Evolutionary conservation across 2,797 vertebrate genomes (phyloP), one percentile per base, ranked within the genome.

Genomic region (Periparus ater): DNA sequence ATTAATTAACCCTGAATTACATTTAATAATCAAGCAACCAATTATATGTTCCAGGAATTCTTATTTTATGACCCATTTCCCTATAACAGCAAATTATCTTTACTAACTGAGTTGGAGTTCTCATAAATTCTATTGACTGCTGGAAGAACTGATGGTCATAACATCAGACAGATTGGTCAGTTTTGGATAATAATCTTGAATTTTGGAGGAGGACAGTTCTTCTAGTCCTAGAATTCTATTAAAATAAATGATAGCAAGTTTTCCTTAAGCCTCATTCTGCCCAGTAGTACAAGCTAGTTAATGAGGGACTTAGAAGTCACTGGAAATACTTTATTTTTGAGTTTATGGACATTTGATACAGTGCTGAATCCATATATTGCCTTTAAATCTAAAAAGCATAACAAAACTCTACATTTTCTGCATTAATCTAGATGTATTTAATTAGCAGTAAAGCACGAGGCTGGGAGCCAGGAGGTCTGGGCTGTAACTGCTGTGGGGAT

Each of bases 391-490:
- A 88, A 90, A 79, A 95, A 84, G 63, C 77, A 61, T 88, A 97
- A 94, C 91, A 86, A 86, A 93, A 44, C 71, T 54, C 30, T 71
- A 58, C 13, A 27, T 91, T 96, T 95, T 95, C 92, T 95, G 45
- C 85, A 67, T 86, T 84, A 88, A 91, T 76, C 80, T 96, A 79
- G 72, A 82, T 66, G 67, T 57, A 81, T 91, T 96, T 96, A 93
- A 96, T 97, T 93, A 95, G 80, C 77, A 94, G 88, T 94, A 93
- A 95, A 93, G 91, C 82, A 60, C 3, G 4, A 71, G 73, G 67
- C 89, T 84, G 92, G 85, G 93, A 94, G 92, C 91, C 91, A 89
- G 92, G 76, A 95, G 92, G 95, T 96, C 95, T 96, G 95, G 88
- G 65, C 32, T 63, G 79, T 94, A 95, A 95, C 76, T 71, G 48